Percentiles rank a stretch among this genome's conserved stretches.
These are phyloP conservation scores for Drosophila fungiperda DNA, from an alignment of 2,888 invertebrate species.

Conservation along the genomic window DNA sequence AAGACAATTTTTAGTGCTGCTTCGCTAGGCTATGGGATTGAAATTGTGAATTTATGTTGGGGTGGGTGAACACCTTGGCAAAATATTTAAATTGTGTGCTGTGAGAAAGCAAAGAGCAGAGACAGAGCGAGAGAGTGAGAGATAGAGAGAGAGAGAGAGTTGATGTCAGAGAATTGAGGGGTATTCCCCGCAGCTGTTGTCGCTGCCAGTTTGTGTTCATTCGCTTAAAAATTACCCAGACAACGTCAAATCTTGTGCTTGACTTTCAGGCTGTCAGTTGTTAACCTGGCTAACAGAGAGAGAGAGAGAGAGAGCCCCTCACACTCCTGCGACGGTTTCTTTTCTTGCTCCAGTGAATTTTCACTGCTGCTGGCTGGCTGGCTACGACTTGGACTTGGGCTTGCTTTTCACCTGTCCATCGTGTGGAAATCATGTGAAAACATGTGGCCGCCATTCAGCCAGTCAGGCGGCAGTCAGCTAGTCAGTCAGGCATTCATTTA, in stretches of 20 bases:
- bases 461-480: conserved; percentile 60
- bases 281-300: conserved; percentile 38
- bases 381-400: conserved; percentile 58
- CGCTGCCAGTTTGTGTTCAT: conserved; percentile 48
- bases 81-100: conserved; percentile 50
- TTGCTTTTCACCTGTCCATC: conserved; percentile 80
- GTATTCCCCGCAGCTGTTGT: conserved; percentile 51
- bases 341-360: conserved; percentile 79
- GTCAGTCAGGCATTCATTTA: conserved; percentile 77
- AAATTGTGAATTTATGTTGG: conserved; percentile 19
- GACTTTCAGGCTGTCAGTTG: conserved; percentile 66
- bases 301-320: conserved; percentile 18
- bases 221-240: conserved; percentile 67
- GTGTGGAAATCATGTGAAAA: conserved; percentile 80
- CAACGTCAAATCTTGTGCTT: conserved; percentile 73
- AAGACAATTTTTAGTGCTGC: conserved; percentile 29
- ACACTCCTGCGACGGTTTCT: conserved; percentile 46
- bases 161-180: conserved; percentile 8
- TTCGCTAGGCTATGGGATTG: conserved; percentile 17
- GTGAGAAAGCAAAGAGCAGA: not conserved
- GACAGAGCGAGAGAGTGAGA: not conserved
- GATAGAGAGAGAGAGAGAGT: not conserved
- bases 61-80: conserved; percentile 34
- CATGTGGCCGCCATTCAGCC: conserved; percentile 76
- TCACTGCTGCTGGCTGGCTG: conserved; percentile 32